Conservation (phyloP, 2,113 vertebrate genomes). For the Rhinogobius similis region DNA sequence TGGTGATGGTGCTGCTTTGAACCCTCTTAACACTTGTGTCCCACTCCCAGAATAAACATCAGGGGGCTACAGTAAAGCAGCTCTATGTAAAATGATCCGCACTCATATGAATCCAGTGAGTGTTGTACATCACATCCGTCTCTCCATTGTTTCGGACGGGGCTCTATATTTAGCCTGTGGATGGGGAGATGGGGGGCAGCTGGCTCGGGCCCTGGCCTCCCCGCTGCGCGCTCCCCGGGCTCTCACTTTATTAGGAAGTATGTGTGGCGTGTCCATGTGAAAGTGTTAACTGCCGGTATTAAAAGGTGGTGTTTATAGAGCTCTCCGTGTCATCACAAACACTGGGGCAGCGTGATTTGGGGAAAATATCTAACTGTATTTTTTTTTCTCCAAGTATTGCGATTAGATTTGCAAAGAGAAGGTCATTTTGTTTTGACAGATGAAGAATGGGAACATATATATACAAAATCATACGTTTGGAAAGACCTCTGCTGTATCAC, state of each 20-base stretch:
- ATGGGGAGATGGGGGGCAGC: conserved; percentile 40
- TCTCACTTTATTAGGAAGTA: conserved; percentile 1
- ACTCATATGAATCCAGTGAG: conserved; percentile 67
- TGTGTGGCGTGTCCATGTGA: not conserved
- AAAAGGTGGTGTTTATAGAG: not conserved
- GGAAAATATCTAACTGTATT: no score
- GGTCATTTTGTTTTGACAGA: no score
- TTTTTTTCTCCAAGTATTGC: no score
- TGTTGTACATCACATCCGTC: conserved; percentile 48
- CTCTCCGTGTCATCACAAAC: not conserved
- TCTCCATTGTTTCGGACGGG: conserved; percentile 51
- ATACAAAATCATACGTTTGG: no score
- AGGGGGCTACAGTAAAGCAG: not conserved
- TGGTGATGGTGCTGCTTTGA: not conserved
- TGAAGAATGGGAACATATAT: no score
- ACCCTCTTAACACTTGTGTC: not conserved
- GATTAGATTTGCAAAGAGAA: no score
- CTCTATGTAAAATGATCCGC: conserved; percentile 52
- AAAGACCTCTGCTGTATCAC: no score
- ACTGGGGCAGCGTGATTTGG: not conserved
- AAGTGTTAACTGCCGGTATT: not conserved
- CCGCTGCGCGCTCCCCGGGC: not conserved
- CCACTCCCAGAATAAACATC: not conserved
- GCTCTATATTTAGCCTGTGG: conserved; percentile 60
- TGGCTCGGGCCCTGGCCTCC: conserved; percentile 11